A percentile compares a stretch with the other conserved stretches of the same genome.
phyloP scores from a whole-genome alignment of 2,888 invertebrate genomes.

The Gastrophysa polygoni region DNA sequence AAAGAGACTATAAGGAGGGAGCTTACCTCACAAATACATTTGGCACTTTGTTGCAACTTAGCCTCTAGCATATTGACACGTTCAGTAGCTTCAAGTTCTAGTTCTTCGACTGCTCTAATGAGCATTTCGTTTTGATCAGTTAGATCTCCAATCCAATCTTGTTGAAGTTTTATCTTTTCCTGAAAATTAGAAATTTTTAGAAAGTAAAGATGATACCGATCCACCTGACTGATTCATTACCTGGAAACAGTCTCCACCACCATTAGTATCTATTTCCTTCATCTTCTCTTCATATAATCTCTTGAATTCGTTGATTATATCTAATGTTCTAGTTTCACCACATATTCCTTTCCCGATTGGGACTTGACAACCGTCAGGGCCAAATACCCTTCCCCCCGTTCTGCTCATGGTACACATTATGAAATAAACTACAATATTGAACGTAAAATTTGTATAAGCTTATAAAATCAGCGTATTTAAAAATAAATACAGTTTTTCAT shows the following conservation, averaged over 20 bases:
- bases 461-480: conserved; percentile 26
- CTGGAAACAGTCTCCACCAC: conserved; percentile 56
- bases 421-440: conserved; percentile 26
- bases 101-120: conserved; percentile 68
- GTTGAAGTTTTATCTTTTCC: conserved; percentile 69
- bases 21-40: conserved; percentile 56
- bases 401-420: conserved; percentile 32
- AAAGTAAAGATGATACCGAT: no score
- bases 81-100: conserved; percentile 69
- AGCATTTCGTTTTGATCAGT: conserved; percentile 72
- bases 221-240: conserved; percentile 30
- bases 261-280: conserved; percentile 62
- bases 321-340: conserved; percentile 56
- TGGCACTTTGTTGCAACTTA: conserved; percentile 58
- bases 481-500: no score
- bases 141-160: conserved; percentile 71
- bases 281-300: conserved; percentile 67
- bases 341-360: conserved; percentile 44
- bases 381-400: conserved; percentile 26
- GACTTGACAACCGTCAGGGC: conserved; percentile 42
- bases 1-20: conserved; percentile 15
- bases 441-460: conserved; percentile 37
- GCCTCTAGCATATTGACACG: conserved; percentile 64
- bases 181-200: conserved; percentile 51
- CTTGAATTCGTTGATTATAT: conserved; percentile 66